A percentile compares a stretch with the other conserved stretches of the same genome.
These are phyloP conservation scores for Gallinago undulata DNA, from an alignment of 2,113 vertebrate species.

Conservation along the genomic window DNA sequence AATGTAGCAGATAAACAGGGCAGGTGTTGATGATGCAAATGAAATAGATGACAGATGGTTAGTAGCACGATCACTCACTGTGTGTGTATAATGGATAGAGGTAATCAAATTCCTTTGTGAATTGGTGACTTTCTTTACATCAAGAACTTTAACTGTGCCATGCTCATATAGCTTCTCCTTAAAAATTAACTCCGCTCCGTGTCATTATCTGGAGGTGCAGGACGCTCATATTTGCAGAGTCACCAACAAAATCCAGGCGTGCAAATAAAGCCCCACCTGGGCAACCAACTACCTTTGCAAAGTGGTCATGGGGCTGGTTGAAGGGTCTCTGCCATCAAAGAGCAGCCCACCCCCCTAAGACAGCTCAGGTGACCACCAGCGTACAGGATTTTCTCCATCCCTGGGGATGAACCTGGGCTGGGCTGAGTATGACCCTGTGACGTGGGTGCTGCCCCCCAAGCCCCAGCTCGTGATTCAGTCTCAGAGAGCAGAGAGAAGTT, in stretches of 20 bases:
- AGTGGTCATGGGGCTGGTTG: background rate
- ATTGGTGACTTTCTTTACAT: slow-evolving; percentile 96
- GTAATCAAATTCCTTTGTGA: slow-evolving; percentile 99
- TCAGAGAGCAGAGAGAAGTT: background rate
- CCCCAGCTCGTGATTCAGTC: background rate
- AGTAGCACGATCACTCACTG: slow-evolving; percentile 94
- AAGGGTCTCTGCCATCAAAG: background rate
- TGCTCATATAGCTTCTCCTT: slow-evolving; percentile 51
- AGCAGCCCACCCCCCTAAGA: background rate
- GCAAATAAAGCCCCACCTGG: slow-evolving; percentile 33
- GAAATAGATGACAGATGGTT: slow-evolving; percentile 99
- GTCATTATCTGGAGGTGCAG: slow-evolving; percentile 44
- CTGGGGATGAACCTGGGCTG: background rate
- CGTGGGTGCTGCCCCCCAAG: background rate
- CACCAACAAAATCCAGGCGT: background rate
- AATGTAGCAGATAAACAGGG: slow-evolving; percentile 95
- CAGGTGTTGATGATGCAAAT: slow-evolving; percentile 99
- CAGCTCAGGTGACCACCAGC: background rate
- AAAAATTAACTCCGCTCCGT: slow-evolving; percentile 51
- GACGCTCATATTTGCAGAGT: slow-evolving; percentile 48
- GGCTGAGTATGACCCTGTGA: background rate
- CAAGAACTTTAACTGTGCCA: slow-evolving; percentile 80
- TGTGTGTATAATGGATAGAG: slow-evolving; percentile 98
- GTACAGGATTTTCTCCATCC: background rate
- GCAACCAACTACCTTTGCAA: slow-evolving; percentile 17